phyloP scores from a whole-genome alignment of 2,888 invertebrate species.

The Rugalucina vietnamica region DNA sequence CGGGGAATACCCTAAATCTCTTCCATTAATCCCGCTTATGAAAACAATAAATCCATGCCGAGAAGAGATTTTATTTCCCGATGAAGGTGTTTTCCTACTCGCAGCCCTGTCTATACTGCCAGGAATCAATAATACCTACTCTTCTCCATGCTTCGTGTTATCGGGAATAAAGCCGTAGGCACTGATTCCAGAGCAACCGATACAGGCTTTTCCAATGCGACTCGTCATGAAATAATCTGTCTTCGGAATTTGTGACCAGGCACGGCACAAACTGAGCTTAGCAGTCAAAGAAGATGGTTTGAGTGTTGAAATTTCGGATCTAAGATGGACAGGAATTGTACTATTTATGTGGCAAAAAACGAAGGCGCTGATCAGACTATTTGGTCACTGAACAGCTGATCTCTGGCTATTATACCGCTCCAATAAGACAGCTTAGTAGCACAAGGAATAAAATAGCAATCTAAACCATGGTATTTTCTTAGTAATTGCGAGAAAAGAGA shows the following conservation, averaged over 20 bases:
- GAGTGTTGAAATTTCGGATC: no score
- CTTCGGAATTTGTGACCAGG: no score
- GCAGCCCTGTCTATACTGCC: constrained; percentile 5
- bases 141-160: neutral
- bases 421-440: neutral
- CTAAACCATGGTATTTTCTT: constrained; percentile 1
- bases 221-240: no score
- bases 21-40: constrained; percentile 57
- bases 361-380: no score
- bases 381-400: no score
- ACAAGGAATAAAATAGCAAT: neutral
- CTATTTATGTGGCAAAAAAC: no score
- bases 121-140: constrained; percentile 6
- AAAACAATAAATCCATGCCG: constrained; percentile 53
- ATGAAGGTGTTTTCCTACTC: constrained; percentile 1
- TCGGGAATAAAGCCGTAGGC: neutral
- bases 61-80: neutral
- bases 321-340: no score
- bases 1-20: neutral
- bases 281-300: no score
- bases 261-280: no score
- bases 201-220: no score
- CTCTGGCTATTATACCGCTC: no score
- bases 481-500: neutral
- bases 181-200: neutral